Conservation (phyloP, 2,113 vertebrate species). For the Bubo blakistoni region DNA sequence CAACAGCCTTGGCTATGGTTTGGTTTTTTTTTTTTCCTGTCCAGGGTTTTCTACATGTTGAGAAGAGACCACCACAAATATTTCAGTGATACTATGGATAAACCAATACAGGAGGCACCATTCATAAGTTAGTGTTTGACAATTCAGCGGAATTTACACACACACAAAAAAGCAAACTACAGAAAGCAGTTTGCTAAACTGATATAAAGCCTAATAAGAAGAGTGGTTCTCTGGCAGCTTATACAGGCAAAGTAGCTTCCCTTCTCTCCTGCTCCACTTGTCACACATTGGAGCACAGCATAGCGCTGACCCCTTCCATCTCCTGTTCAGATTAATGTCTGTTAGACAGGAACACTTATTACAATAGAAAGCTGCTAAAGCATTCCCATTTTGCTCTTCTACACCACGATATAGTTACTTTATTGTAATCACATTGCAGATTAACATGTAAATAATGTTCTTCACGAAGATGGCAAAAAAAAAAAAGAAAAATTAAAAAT, state of each 20-base stretch:
- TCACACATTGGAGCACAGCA: fast-evolving
- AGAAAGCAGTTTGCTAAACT: background rate
- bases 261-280: background rate
- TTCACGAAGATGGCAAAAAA: background rate
- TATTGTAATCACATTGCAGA: background rate
- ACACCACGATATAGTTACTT: background rate
- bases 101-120: background rate
- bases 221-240: background rate
- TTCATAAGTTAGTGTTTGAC: background rate
- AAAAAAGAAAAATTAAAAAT: background rate
- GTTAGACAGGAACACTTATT: background rate
- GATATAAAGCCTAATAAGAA: background rate
- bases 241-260: background rate
- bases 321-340: background rate
- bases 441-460: background rate
- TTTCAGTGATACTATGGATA: background rate
- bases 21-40: background rate
- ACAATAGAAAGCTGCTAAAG: background rate
- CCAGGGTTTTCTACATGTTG: background rate
- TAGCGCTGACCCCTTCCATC: background rate
- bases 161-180: background rate
- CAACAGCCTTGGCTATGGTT: background rate
- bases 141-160: background rate
- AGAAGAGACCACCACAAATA: background rate
- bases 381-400: background rate